A percentile compares a stretch with the other conserved stretches of the same genome.
Evolutionary conservation across 2,797 vertebrate species (phyloP).

Genomic region (Poecilia wingei): DNA sequence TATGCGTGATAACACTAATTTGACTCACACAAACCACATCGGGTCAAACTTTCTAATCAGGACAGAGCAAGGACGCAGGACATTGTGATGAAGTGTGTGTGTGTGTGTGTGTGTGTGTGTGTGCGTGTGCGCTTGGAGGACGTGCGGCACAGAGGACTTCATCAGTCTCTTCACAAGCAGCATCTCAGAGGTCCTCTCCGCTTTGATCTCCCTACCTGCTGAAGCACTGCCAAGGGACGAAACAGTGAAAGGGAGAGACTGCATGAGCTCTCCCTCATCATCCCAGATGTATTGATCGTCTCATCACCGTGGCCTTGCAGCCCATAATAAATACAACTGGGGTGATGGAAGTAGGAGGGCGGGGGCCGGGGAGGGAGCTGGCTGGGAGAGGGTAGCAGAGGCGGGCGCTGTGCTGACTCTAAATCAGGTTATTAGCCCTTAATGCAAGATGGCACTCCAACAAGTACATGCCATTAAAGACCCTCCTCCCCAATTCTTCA

Average conservation of each 20-base stretch:
- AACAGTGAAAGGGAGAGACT: slow-evolving; percentile 60
- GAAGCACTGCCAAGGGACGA: slow-evolving; percentile 76
- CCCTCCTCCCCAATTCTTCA: slow-evolving; percentile 51
- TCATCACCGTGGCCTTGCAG: slow-evolving; percentile 80
- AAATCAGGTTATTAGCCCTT: slow-evolving; percentile 72
- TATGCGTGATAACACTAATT: slow-evolving; percentile 59
- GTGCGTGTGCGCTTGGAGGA: slow-evolving; percentile 75
- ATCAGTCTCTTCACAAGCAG: slow-evolving; percentile 74
- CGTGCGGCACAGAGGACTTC: slow-evolving; percentile 71
- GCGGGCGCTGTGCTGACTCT: slow-evolving; percentile 57
- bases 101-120: slow-evolving; percentile 28
- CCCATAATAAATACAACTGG: slow-evolving; percentile 80
- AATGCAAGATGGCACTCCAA: slow-evolving; percentile 65
- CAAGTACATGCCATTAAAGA: slow-evolving; percentile 66
- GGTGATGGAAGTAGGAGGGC: slow-evolving; percentile 53
- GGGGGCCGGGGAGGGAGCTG: neutral
- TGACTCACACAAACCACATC: slow-evolving; percentile 62
- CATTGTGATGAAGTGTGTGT: slow-evolving; percentile 68
- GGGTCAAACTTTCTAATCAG: slow-evolving; percentile 79
- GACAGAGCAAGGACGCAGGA: slow-evolving; percentile 75
- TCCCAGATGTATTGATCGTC: slow-evolving; percentile 80
- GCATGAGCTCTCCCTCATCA: slow-evolving; percentile 76
- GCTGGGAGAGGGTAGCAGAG: slow-evolving; percentile 1
- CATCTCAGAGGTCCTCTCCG: slow-evolving; percentile 76
- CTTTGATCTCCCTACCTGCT: slow-evolving; percentile 79